phyloP scores from a whole-genome alignment of 2,888 invertebrate genomes.

The Lysandra coridon region DNA sequence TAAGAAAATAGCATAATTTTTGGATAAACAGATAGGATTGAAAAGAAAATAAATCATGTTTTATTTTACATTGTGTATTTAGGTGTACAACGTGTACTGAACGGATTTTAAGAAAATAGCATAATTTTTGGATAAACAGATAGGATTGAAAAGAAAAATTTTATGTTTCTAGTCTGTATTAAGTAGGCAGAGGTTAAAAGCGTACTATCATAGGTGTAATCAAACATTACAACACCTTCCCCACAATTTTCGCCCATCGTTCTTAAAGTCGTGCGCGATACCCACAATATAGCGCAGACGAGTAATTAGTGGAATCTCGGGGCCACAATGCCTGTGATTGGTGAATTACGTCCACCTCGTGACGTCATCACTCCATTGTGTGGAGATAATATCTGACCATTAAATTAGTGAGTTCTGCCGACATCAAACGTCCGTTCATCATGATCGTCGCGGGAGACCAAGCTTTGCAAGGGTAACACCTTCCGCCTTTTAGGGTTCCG shows the following conservation, averaged over 20 bases:
- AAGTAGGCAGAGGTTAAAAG: no score
- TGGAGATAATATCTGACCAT: not conserved
- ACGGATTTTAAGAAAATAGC: no score
- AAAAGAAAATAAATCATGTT: not conserved
- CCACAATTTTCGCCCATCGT: no score
- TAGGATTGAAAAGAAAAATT: no score
- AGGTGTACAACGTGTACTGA: no score
- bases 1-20: no score
- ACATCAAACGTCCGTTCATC: not conserved
- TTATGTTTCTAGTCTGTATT: no score
- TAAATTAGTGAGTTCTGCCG: not conserved
- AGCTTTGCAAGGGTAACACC: not conserved
- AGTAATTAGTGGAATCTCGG: conserved; percentile 9
- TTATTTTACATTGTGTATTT: not conserved
- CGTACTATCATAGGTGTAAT: no score
- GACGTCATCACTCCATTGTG: conserved; percentile 18
- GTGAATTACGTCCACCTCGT: conserved; percentile 2
- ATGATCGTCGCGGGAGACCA: not conserved
- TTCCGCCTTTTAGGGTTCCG: not conserved
- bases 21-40: no score
- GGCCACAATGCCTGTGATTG: not conserved
- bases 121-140: no score
- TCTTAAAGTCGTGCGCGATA: not conserved
- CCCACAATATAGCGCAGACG: not conserved
- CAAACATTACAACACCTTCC: no score